Conservation (phyloP, 2,888 invertebrate species). For the Deroplatys truncata region DNA sequence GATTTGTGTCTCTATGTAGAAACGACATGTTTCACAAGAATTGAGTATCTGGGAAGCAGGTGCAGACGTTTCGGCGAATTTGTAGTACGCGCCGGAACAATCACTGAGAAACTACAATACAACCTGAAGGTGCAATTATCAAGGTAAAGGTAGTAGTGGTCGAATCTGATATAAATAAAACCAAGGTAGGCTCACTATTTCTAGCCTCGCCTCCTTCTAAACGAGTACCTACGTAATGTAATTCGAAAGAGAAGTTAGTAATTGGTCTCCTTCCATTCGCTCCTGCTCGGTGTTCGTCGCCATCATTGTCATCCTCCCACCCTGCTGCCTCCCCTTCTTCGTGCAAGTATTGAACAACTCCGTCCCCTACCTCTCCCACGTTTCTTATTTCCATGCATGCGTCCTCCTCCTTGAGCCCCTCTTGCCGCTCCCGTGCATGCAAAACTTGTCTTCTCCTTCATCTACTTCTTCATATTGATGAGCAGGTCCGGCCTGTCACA, state of each 20-base stretch:
- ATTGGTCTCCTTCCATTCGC: not conserved
- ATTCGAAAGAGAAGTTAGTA: not conserved
- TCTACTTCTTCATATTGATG: constrained; percentile 2
- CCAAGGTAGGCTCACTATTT: not conserved
- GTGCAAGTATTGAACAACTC: not conserved
- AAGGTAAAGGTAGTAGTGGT: not conserved
- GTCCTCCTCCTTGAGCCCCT: not conserved
- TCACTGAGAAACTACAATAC: too few species aligned
- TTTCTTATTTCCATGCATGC: not conserved
- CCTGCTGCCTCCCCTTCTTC: not conserved
- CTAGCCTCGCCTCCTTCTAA: not conserved
- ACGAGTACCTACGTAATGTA: not conserved
- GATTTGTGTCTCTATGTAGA: too few species aligned
- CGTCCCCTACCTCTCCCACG: not conserved
- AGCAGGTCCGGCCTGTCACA: not conserved
- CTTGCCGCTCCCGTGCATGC: not conserved
- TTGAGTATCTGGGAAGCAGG: too few species aligned
- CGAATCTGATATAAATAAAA: not conserved
- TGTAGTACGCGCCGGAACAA: too few species aligned
- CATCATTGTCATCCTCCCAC: not conserved
- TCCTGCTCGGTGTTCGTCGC: not conserved
- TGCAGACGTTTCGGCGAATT: too few species aligned
- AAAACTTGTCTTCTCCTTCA: not conserved
- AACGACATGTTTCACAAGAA: too few species aligned
- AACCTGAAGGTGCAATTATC: not conserved